Conservation (phyloP, 1,140 invertebrate genomes). For the Leptoteleia sp. region DNA sequence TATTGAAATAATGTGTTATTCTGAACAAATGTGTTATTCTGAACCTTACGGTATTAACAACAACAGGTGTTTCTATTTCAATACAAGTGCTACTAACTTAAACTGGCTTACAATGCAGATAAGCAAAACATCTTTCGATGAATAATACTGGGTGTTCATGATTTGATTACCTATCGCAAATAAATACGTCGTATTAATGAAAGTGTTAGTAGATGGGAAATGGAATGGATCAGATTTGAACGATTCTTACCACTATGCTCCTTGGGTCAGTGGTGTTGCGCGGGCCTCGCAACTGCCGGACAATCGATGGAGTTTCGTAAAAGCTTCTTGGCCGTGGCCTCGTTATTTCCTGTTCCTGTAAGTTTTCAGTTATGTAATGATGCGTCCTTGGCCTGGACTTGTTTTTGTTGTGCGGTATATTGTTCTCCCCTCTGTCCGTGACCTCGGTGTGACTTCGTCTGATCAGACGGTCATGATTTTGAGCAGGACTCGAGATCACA, state of each 20-base stretch:
- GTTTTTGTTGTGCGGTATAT: conserved; percentile 70
- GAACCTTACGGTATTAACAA: too few species aligned
- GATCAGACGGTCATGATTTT: conserved; percentile 71
- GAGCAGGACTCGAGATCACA: conserved; percentile 51
- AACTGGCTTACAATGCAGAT: too few species aligned
- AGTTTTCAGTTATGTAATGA: conserved; percentile 73
- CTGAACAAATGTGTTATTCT: too few species aligned
- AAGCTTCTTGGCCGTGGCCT: conserved; percentile 78
- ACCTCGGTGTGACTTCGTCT: conserved; percentile 74
- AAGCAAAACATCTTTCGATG: too few species aligned
- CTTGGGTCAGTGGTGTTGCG: conserved; percentile 72
- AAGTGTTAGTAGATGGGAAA: too few species aligned
- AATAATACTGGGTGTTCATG: too few species aligned
- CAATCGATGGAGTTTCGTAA: conserved; percentile 75
- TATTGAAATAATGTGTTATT: too few species aligned
- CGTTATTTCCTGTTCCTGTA: conserved; percentile 71
- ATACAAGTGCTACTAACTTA: too few species aligned
- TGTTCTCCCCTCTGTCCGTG: conserved; percentile 72
- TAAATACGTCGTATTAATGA: too few species aligned
- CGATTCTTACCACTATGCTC: conserved; percentile 64
- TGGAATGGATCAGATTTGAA: too few species aligned
- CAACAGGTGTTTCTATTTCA: too few species aligned
- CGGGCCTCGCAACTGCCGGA: conserved; percentile 74
- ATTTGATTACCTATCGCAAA: too few species aligned
- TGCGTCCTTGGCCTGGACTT: conserved; percentile 75